These are phyloP conservation scores for Fabriciana adippe DNA, from an alignment of 2,888 invertebrate genomes.

Conservation along the genomic window DNA sequence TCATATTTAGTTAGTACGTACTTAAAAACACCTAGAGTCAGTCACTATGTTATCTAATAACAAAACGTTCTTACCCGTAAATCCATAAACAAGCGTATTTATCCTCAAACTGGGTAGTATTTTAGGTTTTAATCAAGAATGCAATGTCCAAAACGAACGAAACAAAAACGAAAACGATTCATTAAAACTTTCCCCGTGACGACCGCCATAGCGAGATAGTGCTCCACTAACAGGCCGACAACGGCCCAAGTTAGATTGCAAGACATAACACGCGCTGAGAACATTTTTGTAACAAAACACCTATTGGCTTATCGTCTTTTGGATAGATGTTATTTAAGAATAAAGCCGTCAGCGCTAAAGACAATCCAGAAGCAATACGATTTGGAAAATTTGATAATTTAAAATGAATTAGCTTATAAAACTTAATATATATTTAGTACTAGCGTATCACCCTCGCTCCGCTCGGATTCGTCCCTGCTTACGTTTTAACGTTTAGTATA, in stretches of 20 bases:
- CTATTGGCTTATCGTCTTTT: conserved; percentile 4
- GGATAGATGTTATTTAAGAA: conserved; percentile 4
- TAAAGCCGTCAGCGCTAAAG: neutral
- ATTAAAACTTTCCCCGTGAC: conserved; percentile 70
- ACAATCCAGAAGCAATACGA: too few relatives aligned
- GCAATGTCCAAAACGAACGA: conserved; percentile 44
- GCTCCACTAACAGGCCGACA: conserved; percentile 61
- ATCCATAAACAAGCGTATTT: neutral
- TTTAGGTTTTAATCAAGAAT: conserved; percentile 5
- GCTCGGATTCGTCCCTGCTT: too few relatives aligned
- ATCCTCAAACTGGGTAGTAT: neutral
- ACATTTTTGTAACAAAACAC: conserved; percentile 46
- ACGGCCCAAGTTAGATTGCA: conserved; percentile 74
- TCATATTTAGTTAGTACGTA: too few relatives aligned
- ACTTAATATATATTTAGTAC: too few relatives aligned
- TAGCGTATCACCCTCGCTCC: too few relatives aligned
- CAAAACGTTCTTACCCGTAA: too few relatives aligned
- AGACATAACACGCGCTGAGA: conserved; percentile 46
- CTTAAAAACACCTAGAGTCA: too few relatives aligned
- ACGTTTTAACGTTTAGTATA: too few relatives aligned
- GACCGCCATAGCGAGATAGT: conserved; percentile 57
- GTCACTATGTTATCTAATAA: too few relatives aligned
- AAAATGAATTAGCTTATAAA: too few relatives aligned
- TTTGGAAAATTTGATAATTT: too few relatives aligned
- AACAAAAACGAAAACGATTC: conserved; percentile 61